Conservation (phyloP, 2,113 vertebrate species). For the Paraplagusia blochii region DNA sequence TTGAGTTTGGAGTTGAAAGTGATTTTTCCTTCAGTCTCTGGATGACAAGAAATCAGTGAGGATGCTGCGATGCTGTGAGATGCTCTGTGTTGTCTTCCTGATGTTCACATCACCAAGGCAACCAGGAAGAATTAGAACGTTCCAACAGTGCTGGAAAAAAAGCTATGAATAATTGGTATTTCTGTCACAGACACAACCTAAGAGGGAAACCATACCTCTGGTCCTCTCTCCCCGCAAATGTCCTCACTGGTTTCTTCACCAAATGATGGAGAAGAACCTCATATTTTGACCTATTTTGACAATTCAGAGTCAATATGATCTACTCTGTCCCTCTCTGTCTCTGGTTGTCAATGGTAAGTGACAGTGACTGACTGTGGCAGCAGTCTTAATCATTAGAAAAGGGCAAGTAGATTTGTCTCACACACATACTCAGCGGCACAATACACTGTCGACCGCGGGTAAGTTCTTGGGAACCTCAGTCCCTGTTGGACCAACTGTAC, state of each 20-base stretch:
- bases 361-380: conserved; percentile 25
- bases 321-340: conserved; percentile 6
- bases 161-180: conserved; percentile 66
- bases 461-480: conserved; percentile 36
- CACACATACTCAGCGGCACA: conserved; percentile 25
- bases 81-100: conserved; percentile 30
- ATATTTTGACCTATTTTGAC: neutral
- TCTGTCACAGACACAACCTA: conserved; percentile 44
- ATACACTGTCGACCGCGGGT: conserved; percentile 12
- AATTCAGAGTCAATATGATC: neutral
- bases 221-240: conserved; percentile 1
- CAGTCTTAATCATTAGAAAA: conserved; percentile 50
- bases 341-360: conserved; percentile 11
- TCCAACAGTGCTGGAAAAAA: conserved; percentile 55
- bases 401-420: conserved; percentile 22
- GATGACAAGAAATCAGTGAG: conserved; percentile 11
- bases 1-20: conserved; percentile 20
- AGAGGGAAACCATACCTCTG: conserved; percentile 21
- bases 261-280: neutral
- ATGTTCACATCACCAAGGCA: conserved; percentile 70
- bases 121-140: conserved; percentile 64
- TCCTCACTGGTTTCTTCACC: neutral
- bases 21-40: neutral
- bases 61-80: conserved; percentile 17
- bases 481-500: conserved; percentile 26